phyloP scores from a whole-genome alignment of 2,113 vertebrate genomes.

The Prionailurus bengalensis region DNA sequence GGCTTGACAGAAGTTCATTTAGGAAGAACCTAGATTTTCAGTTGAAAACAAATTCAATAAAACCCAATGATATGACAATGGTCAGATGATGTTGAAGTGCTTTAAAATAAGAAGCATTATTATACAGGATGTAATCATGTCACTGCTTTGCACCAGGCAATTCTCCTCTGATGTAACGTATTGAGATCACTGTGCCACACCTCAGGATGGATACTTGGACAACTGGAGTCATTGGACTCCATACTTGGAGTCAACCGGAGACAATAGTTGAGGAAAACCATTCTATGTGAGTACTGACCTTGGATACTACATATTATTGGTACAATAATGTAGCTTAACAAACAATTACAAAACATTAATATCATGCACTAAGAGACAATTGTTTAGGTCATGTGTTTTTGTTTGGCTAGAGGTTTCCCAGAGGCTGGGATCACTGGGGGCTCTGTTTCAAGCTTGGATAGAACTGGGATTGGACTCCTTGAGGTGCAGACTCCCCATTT shows the following conservation, averaged over 20 bases:
- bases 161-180: background rate
- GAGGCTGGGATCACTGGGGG: background rate
- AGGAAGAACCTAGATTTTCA: constrained; percentile 54
- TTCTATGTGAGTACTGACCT: background rate
- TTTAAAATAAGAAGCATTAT: background rate
- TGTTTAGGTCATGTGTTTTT: background rate
- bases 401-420: background rate
- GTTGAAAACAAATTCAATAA: constrained; percentile 41
- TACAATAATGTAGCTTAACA: background rate
- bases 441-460: background rate
- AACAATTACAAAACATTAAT: background rate
- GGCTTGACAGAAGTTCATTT: constrained; percentile 39
- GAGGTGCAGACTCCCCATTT: background rate
- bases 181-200: background rate
- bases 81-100: background rate
- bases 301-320: background rate
- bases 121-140: background rate
- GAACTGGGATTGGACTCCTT: background rate
- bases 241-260: too few relatives aligned
- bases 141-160: background rate
- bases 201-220: background rate
- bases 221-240: background rate
- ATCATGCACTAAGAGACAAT: background rate
- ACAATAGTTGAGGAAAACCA: background rate
- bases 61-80: background rate